Evolutionary conservation across 1,140 invertebrate genomes (phyloP), one percentile per base, ranked within the genome.

Genomic region (Argopecten irradians): DNA sequence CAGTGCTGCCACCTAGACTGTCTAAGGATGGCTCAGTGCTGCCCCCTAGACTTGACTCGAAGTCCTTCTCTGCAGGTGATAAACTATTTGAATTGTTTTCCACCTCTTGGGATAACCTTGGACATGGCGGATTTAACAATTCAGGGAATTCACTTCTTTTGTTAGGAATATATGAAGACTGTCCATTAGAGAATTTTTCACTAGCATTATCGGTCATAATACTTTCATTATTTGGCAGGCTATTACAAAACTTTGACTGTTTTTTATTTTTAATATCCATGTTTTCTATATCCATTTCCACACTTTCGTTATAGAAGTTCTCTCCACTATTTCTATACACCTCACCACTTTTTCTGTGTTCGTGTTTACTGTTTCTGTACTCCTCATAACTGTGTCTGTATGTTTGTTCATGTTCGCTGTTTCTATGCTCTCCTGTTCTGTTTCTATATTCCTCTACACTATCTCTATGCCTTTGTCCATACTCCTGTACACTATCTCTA

Each of bases 1-100:
- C 55, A 28, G 55, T 71, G 55, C 55, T 71, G 55, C 55, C 55
- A 71, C 55, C 55, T 71, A 71, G 55, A 71, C 55, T 71, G 55
- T 71, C 55, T 16, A 71, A 28, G n/a, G 55, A 71, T 8, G 55
- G 55, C 55, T 71, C 55, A 71, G 55, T 71, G 55, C 55, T 71
- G n/a, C 55, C 55, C 5, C 28, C 55, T 28, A 71, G 55, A 71
- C 55, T 71, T 71, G 55, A 71, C n/a, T 71, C 55, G 28, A 71
- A 28, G n/a, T 71, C 55, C 55, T 28, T 71, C 55, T 71, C 55
- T 28, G 22, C n/a, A 71, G 16, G 22, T 3, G 55, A 71, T 7
- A 16, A n/a, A 71, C 28, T 28, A 28, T 8, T 16, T 28, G 22
- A 28, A 71, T n/a, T 71, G 13, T 71, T 28, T 28, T 71, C 55